Base-by-base conservation (phyloP, 2,113 vertebrate species). In the Cyanocitta stelleri region DNA sequence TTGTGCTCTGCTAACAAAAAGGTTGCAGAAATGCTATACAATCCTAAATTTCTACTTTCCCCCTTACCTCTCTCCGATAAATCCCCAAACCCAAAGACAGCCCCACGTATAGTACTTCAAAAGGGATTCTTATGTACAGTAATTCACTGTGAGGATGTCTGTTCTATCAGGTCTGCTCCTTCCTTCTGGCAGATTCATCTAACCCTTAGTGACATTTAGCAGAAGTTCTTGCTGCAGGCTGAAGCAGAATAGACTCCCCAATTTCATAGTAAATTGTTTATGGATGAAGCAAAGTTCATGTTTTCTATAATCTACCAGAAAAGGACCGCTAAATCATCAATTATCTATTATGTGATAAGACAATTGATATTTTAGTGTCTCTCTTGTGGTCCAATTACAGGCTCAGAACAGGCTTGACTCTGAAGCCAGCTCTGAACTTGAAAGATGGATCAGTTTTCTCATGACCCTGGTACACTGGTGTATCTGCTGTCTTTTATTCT, bases 61-160 rank as follows among this genome's bases (percentile, higher is more conserved):
- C 4, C 6, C 1, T 6, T 22, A 1, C n/a, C 43, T 62, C 2
- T 1, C 21, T 33, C 3, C 1, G 16, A 68, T 58, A 49, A 69
- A 51, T 7, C 6, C 8, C 21, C 8, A 69, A 81, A 41, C 13
- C 3, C 9, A 43, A 62, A 83, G n/a, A 67, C 13, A 71, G 11
- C 21, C 15, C 13, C 8, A 17, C 0, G 1, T n/a, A 13, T 6
- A 32, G 49, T 39, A 74, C 52, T 84, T 69, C 54, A 68, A 23
- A 87, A 63, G 9, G 49, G 61, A 78, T 7, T 26, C 4, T 35
- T 71, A 35, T 0, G 0, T 55, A 8, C 8, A 66, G 9, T 13
- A 55, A 44, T 29, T 92, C 27, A n/a, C 35, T 37, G 12, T 44
- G 11, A 67, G 16, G 27, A 19, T 52, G 15, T 56, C 30, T 67